Evolutionary conservation across 2,888 invertebrate genomes (phyloP).

Genomic region (Torymus tubicola): DNA sequence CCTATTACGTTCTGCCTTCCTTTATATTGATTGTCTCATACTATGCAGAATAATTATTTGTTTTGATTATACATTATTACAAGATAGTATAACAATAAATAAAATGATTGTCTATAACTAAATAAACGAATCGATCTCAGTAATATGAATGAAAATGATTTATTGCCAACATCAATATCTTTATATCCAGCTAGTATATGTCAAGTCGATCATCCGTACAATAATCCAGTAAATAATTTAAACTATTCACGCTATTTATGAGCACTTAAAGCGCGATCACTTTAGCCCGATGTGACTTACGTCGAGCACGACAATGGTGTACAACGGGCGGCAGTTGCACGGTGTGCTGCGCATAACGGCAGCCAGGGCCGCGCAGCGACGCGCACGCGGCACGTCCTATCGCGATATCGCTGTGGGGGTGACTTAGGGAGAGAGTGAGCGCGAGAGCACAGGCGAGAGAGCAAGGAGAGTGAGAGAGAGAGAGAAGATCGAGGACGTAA

Average conservation of each 20-base stretch:
- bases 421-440: slow-evolving; percentile 40
- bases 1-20: no score
- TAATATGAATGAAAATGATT: no score
- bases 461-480: slow-evolving; percentile 13
- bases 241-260: slow-evolving; percentile 35
- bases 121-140: no score
- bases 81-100: no score
- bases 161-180: no score
- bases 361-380: neutral
- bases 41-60: no score
- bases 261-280: slow-evolving; percentile 38
- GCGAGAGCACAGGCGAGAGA: slow-evolving; percentile 31
- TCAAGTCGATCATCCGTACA: no score
- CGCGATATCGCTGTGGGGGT: slow-evolving; percentile 47
- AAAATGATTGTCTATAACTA: no score
- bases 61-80: no score
- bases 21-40: no score
- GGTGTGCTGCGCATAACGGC: slow-evolving; percentile 36
- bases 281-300: slow-evolving; percentile 52
- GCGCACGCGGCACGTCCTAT: slow-evolving; percentile 38
- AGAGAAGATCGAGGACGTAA: slow-evolving; percentile 48
- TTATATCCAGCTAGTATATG: no score
- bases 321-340: slow-evolving; percentile 38
- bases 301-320: slow-evolving; percentile 40
- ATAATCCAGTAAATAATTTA: slow-evolving; percentile 7